Percentiles rank a stretch among this genome's conserved stretches.
phyloP scores from a whole-genome alignment of 2,113 vertebrate genomes.

The Antennarius striatus region DNA sequence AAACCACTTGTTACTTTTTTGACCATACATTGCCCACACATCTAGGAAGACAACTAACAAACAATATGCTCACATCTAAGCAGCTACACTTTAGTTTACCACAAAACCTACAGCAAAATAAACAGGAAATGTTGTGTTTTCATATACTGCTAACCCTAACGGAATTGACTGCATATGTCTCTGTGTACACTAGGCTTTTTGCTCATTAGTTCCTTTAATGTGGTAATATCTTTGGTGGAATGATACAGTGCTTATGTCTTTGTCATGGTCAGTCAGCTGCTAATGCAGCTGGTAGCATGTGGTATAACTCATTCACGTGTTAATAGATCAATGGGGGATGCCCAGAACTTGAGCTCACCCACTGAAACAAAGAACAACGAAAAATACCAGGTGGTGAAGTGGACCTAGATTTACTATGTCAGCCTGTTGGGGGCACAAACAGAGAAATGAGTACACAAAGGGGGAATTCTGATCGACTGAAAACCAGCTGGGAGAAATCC shows the following conservation, averaged over 20 bases:
- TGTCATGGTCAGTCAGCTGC: too few relatives aligned
- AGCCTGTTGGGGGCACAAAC: not conserved
- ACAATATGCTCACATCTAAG: not conserved
- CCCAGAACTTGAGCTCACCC: slow-evolving; percentile 21
- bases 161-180: too few relatives aligned
- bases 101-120: not conserved
- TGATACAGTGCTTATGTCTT: too few relatives aligned
- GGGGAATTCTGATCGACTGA: slow-evolving; percentile 30
- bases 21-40: slow-evolving; percentile 35
- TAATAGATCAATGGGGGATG: slow-evolving; percentile 21
- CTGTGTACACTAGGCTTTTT: too few relatives aligned
- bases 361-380: slow-evolving; percentile 18
- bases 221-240: too few relatives aligned
- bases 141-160: too few relatives aligned
- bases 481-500: not conserved
- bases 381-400: slow-evolving; percentile 41
- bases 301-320: too few relatives aligned
- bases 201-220: too few relatives aligned
- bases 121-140: not conserved
- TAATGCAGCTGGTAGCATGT: too few relatives aligned
- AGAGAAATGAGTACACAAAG: slow-evolving; percentile 14
- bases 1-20: too few relatives aligned
- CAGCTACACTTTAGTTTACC: slow-evolving; percentile 1
- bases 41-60: not conserved
- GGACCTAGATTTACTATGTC: not conserved